phyloP scores from a whole-genome alignment of 2,888 invertebrate genomes.

The Macrophya alboannulata region DNA sequence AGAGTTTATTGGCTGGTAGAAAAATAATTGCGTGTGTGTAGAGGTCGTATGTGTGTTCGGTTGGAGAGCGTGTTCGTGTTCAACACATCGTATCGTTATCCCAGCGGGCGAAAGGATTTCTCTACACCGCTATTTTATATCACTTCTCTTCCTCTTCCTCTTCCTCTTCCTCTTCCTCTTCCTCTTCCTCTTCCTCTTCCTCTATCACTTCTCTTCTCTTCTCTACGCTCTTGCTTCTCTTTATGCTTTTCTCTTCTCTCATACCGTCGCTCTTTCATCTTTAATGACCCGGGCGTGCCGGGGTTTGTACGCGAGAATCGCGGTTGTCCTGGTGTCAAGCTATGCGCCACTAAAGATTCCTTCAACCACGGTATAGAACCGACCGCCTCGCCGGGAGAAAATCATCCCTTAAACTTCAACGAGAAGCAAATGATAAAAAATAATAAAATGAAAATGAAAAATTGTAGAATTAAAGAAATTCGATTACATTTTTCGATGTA shows the following conservation, averaged over 20 bases:
- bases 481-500: not conserved
- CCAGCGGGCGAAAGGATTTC: conserved; percentile 4
- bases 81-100: conserved; percentile 13
- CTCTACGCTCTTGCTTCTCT: not conserved
- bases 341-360: conserved; percentile 34
- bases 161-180: not conserved
- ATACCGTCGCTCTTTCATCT: conserved; percentile 25
- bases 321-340: conserved; percentile 33
- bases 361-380: not conserved
- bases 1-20: not conserved
- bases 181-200: not conserved
- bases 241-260: not conserved
- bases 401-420: not conserved
- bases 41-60: not conserved
- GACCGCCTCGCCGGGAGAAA: not conserved
- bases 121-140: conserved; percentile 37
- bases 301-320: conserved; percentile 32
- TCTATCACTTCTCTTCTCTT: not conserved
- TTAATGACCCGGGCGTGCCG: conserved; percentile 46
- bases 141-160: conserved; percentile 17
- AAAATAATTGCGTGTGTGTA: not conserved
- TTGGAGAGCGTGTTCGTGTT: not conserved
- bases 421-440: not conserved
- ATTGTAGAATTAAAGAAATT: not conserved
- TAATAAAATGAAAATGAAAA: not conserved